Conservation (phyloP, 2,888 invertebrate genomes). For the Hecatera dysodea region DNA sequence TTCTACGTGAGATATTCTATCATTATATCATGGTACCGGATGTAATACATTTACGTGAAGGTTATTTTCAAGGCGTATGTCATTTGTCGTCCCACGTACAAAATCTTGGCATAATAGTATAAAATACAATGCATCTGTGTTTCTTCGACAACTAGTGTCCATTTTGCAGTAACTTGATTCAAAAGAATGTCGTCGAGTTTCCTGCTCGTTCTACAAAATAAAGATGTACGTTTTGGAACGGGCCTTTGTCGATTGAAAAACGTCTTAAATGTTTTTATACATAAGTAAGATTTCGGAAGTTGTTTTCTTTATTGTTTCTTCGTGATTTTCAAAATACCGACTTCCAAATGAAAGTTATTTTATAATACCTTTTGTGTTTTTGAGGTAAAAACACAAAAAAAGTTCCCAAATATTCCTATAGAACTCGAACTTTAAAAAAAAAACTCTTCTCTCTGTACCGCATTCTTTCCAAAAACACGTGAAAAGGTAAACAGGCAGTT, state of each 20-base stretch:
- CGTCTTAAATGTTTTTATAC: background rate
- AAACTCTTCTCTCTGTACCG: no score
- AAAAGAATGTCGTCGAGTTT: background rate
- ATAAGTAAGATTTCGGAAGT: background rate
- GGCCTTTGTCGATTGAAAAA: background rate
- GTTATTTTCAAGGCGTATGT: background rate
- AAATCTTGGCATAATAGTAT: background rate
- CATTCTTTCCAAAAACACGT: no score
- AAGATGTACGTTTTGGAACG: background rate
- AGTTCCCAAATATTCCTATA: no score
- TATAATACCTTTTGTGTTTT: no score
- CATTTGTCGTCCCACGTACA: background rate
- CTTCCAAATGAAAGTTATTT: no score
- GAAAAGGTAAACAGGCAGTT: no score
- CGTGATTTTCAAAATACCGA: no score
- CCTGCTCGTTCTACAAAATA: background rate
- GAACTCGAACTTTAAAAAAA: no score
- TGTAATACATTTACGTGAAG: background rate
- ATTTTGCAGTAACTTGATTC: background rate
- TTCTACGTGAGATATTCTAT: background rate
- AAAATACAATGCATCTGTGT: background rate
- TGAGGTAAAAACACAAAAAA: no score
- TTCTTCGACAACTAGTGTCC: background rate
- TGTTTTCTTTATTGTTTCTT: no score
- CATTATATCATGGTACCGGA: constrained; percentile 4